Percentiles rank a stretch among this genome's conserved stretches.
These are phyloP conservation scores for Gibbula magus DNA, from an alignment of 2,888 invertebrate species.

Conservation along the genomic window DNA sequence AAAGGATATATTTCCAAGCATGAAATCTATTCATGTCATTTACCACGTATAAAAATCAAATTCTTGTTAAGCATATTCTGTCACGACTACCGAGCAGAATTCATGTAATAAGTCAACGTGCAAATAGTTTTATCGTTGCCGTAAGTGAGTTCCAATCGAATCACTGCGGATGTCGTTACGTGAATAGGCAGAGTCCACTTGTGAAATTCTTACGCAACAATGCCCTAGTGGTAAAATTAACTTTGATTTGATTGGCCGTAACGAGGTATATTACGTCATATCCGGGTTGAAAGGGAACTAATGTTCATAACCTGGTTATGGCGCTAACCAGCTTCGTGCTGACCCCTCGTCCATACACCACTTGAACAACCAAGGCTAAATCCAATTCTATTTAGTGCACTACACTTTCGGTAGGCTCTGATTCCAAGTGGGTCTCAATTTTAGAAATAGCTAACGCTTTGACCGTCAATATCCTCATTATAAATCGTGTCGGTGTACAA, in stretches of 20 bases:
- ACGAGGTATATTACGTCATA: slow-evolving; percentile 23
- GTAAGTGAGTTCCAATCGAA: slow-evolving; percentile 1
- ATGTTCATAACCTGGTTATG: slow-evolving; percentile 11
- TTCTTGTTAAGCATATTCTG: not conserved
- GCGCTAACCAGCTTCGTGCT: not conserved
- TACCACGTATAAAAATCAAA: not conserved
- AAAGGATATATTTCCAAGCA: too few relatives aligned
- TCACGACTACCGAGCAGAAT: not conserved
- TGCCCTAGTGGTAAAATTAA: slow-evolving; percentile 24
- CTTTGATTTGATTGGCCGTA: slow-evolving; percentile 27
- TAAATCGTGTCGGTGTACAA: not conserved
- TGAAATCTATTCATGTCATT: too few relatives aligned
- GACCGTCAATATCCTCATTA: not conserved
- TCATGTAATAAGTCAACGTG: not conserved
- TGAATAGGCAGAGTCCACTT: slow-evolving; percentile 9
- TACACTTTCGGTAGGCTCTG: not conserved
- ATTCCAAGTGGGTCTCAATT: slow-evolving; percentile 1
- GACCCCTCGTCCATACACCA: not conserved
- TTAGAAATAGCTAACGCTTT: not conserved
- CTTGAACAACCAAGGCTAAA: slow-evolving; percentile 5
- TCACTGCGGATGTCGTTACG: slow-evolving; percentile 22
- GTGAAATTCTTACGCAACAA: slow-evolving; percentile 19
- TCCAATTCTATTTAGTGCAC: slow-evolving; percentile 2
- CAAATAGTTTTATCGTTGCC: not conserved
- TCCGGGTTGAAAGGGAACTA: not conserved